These are phyloP conservation scores for Ctena decussata DNA, from an alignment of 2,888 invertebrate species.

Conservation along the genomic window DNA sequence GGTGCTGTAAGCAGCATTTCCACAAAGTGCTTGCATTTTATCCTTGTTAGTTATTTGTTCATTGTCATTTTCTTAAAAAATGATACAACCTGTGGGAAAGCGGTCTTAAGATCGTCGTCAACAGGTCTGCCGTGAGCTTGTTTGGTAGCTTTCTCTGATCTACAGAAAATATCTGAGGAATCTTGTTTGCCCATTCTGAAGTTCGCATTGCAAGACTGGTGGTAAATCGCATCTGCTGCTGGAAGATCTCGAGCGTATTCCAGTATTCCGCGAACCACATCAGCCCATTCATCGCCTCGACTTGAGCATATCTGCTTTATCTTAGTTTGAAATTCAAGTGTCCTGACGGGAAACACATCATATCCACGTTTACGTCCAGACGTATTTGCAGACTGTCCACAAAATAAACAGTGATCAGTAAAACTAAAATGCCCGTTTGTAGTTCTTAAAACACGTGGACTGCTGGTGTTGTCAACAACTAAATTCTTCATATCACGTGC, in stretches of 20 bases:
- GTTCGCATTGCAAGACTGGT: slow-evolving; percentile 19
- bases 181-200: slow-evolving; percentile 7
- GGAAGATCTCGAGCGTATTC: slow-evolving; percentile 19
- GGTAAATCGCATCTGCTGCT: slow-evolving; percentile 19
- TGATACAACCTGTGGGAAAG: too few relatives aligned
- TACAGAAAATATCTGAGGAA: neutral
- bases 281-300: slow-evolving; percentile 19
- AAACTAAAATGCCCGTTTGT: too few relatives aligned
- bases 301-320: slow-evolving; percentile 3
- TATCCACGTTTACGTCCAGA: neutral
- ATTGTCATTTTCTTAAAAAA: too few relatives aligned
- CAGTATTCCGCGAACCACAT: neutral
- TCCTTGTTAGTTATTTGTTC: too few relatives aligned
- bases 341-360: slow-evolving; percentile 21
- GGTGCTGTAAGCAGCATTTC: slow-evolving; percentile 28
- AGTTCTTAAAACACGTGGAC: too few relatives aligned
- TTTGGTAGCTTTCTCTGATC: too few relatives aligned
- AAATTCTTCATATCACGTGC: too few relatives aligned
- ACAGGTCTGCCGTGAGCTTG: too few relatives aligned
- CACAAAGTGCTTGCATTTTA: too few relatives aligned
- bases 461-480: too few relatives aligned
- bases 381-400: slow-evolving; percentile 7
- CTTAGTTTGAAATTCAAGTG: slow-evolving; percentile 7
- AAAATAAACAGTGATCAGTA: slow-evolving; percentile 19
- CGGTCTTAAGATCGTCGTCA: too few relatives aligned